These are phyloP conservation scores for Urocyon cinereoargenteus DNA, from an alignment of 2,797 vertebrate genomes.

Conservation along the genomic window DNA sequence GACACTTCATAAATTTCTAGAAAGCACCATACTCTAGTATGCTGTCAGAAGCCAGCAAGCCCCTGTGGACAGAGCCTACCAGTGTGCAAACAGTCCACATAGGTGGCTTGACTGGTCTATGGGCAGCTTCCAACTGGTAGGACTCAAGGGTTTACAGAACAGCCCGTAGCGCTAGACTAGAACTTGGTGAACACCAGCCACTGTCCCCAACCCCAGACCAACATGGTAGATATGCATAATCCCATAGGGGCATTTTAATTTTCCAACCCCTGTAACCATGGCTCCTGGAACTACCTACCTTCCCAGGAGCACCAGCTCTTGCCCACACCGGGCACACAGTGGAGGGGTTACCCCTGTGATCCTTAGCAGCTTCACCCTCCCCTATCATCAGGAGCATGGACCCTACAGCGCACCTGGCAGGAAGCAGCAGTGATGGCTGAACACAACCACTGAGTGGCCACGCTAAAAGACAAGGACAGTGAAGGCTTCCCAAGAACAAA, in stretches of 20 bases:
- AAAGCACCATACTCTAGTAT: not conserved
- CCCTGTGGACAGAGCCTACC: not conserved
- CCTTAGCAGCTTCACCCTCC: not conserved
- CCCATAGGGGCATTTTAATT: not conserved
- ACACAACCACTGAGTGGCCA: not conserved
- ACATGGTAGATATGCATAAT: accelerated
- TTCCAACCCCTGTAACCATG: accelerated
- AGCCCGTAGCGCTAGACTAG: not conserved
- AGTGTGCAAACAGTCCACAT: no score
- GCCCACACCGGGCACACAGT: not conserved
- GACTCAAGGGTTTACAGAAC: not conserved
- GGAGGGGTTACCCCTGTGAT: not conserved
- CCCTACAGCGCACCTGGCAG: not conserved
- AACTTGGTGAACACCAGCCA: not conserved
- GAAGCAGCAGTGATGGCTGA: not conserved
- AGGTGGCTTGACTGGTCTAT: accelerated
- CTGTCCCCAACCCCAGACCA: not conserved
- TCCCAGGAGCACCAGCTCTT: not conserved
- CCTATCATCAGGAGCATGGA: not conserved
- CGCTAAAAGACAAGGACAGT: not conserved
- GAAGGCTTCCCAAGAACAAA: not conserved
- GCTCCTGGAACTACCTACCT: not conserved
- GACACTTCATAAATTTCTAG: not conserved
- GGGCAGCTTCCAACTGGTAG: no score
- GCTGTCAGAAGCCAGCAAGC: not conserved